These are phyloP conservation scores for Halcyon chelicuti DNA, from an alignment of 2,797 vertebrate species.

Conservation along the genomic window DNA sequence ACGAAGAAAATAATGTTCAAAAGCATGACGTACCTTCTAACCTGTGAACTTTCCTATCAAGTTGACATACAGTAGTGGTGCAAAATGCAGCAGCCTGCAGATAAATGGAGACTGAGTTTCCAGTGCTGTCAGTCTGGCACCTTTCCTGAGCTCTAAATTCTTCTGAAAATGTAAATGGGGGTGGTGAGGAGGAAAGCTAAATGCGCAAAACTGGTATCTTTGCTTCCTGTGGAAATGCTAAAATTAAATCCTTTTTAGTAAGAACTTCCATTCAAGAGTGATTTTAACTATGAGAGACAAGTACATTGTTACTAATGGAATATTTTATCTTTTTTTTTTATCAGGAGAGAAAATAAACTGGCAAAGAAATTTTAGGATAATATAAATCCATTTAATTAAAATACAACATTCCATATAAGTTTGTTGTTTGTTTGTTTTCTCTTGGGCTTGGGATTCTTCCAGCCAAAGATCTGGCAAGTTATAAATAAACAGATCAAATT, in stretches of 20 bases:
- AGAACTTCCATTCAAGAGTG: constrained; percentile 1
- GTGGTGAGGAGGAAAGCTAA: not conserved
- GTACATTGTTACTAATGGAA: not conserved
- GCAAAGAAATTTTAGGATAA: not conserved
- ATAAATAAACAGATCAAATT: constrained; percentile 45
- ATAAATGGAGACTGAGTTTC: not conserved
- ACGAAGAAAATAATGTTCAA: not conserved
- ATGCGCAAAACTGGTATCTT: not conserved
- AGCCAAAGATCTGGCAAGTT: constrained; percentile 4
- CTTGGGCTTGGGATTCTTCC: not conserved
- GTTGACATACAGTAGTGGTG: not conserved
- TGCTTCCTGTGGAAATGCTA: not conserved
- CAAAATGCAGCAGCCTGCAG: not conserved
- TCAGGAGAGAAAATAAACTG: not conserved
- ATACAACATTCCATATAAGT: not conserved
- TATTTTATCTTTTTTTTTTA: not conserved
- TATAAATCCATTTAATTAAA: not conserved
- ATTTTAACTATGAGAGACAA: not conserved
- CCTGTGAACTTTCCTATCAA: not conserved
- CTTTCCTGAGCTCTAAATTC: not conserved
- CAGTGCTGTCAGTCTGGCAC: not conserved
- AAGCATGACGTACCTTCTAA: not conserved
- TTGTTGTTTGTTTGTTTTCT: not conserved
- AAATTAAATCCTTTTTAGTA: not conserved
- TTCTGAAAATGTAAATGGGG: not conserved